phyloP scores from a whole-genome alignment of 2,797 vertebrate species.

The Pseudotriccus pelzelni region DNA sequence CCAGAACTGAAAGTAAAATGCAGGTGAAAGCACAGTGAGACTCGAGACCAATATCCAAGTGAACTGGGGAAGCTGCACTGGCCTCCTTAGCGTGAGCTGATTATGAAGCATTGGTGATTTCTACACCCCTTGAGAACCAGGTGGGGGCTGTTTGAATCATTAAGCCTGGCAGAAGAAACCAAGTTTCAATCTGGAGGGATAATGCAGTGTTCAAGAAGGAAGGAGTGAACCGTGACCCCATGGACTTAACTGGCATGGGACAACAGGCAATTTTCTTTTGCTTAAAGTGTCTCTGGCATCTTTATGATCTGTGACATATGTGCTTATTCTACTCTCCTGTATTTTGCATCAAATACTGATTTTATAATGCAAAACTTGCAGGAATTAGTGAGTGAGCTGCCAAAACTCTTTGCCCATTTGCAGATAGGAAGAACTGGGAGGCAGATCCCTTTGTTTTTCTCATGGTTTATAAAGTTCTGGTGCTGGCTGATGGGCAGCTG shows the following conservation, averaged over 20 bases:
- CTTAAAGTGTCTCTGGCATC: neutral
- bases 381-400: neutral
- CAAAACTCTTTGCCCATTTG: neutral
- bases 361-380: neutral
- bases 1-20: neutral
- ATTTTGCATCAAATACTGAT: neutral
- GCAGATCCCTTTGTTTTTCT: neutral
- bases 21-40: neutral
- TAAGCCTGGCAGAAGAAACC: neutral
- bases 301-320: rapidly evolving
- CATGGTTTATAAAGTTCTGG: neutral
- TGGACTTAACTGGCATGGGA: neutral
- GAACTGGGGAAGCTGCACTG: neutral
- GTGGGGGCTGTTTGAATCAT: neutral
- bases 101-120: neutral
- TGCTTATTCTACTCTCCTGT: neutral
- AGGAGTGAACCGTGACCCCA: neutral
- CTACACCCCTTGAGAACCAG: neutral
- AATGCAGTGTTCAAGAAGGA: neutral
- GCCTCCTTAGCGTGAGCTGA: neutral
- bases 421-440: neutral
- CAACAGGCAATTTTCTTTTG: neutral
- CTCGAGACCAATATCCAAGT: neutral
- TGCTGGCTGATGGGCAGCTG: neutral
- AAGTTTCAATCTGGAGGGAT: neutral